These are phyloP conservation scores for Montipora capitata DNA, from an alignment of 92 coral and sea anemone genomes.

Conservation along the genomic window DNA sequence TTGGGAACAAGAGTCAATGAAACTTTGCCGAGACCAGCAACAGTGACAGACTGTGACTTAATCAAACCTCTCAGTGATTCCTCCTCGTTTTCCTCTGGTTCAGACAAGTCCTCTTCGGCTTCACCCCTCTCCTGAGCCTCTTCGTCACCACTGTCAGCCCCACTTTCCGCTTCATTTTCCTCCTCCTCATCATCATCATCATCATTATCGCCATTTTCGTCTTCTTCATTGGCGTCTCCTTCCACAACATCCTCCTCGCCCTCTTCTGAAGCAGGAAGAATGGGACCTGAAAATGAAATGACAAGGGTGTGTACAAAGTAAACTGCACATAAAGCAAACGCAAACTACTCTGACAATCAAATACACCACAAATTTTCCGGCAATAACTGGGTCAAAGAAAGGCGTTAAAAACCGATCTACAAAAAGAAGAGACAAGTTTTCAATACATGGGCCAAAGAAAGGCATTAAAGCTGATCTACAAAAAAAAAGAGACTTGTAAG, in stretches of 20 bases:
- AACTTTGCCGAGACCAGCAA: too few relatives aligned
- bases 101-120: slow-evolving; percentile 45
- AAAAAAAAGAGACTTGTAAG: too few relatives aligned
- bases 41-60: too few relatives aligned
- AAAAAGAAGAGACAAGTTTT: too few relatives aligned
- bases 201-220: slow-evolving; percentile 71
- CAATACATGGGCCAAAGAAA: background rate
- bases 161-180: slow-evolving; percentile 81
- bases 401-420: too few relatives aligned
- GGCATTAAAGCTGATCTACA: too few relatives aligned
- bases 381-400: background rate
- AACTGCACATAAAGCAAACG: background rate
- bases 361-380: background rate
- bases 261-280: slow-evolving; percentile 85
- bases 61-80: slow-evolving; percentile 41
- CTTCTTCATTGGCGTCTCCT: slow-evolving; percentile 72
- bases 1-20: too few relatives aligned
- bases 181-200: slow-evolving; percentile 70
- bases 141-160: slow-evolving; percentile 43
- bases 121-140: slow-evolving; percentile 44
- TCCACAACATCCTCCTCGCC: slow-evolving; percentile 85
- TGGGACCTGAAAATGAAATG: slow-evolving; percentile 66
- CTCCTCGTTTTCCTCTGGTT: slow-evolving; percentile 73
- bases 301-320: background rate
- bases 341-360: background rate